Conservation (phyloP, 2,888 invertebrate genomes). For the Drosophila affinis region DNA sequence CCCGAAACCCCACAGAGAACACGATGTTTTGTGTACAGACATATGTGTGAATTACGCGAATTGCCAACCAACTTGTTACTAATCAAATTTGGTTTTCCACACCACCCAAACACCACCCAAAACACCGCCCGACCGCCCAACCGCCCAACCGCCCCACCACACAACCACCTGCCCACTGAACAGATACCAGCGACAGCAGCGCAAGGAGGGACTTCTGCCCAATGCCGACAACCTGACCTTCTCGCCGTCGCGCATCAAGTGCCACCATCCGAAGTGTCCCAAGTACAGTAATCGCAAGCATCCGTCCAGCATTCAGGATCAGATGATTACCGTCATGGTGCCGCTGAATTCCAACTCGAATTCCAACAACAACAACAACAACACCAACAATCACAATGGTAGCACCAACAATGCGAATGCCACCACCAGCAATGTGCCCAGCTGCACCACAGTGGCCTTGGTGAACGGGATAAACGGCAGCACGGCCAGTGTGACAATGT, state of each 20-base stretch:
- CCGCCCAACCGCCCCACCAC: constrained; percentile 8
- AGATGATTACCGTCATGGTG: constrained; percentile 84
- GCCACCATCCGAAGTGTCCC: constrained; percentile 84
- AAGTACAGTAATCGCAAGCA: constrained; percentile 81
- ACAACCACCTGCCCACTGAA: neutral
- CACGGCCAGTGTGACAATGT: constrained; percentile 56
- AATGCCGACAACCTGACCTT: constrained; percentile 84
- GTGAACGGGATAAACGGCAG: constrained; percentile 61
- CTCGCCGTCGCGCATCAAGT: constrained; percentile 83
- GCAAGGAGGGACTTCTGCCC: constrained; percentile 83
- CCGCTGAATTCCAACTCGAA: constrained; percentile 82
- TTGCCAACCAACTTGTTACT: constrained; percentile 44
- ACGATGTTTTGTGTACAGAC: constrained; percentile 52
- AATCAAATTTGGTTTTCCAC: constrained; percentile 53
- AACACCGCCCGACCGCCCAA: neutral
- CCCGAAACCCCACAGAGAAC: constrained; percentile 34
- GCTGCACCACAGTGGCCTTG: constrained; percentile 53
- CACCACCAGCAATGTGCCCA: constrained; percentile 17
- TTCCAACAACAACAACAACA: constrained; percentile 71
- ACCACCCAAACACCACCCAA: neutral
- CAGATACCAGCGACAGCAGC: constrained; percentile 83
- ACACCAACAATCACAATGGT: constrained; percentile 54
- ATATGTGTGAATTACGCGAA: constrained; percentile 37
- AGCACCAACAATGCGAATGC: constrained; percentile 25
- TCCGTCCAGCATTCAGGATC: constrained; percentile 83